Base-by-base conservation (phyloP, 1,140 invertebrate genomes). In the Platyscapa corneri region DNA sequence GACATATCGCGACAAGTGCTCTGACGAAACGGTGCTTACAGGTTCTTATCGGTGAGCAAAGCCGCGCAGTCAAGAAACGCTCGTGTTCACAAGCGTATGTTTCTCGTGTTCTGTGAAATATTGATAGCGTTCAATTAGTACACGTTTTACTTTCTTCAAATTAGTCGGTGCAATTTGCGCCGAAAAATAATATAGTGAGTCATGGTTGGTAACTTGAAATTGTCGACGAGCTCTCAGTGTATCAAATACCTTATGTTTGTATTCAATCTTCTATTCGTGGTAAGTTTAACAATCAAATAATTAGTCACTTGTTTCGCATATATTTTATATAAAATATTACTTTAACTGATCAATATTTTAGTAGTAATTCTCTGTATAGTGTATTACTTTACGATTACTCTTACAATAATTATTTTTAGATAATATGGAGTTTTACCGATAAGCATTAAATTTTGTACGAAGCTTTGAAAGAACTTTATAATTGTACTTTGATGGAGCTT, bases 231-330 rank as follows among this genome's bases (percentile, higher is more conserved):
- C 86, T 93, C 94, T 10, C 92, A 93, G 90, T 94, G 93, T 82
- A 91, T 96, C 80, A 96, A 96, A 91, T 95, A 95, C 89, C 92
- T 96, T 78, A 93, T 96, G 83, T 96, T 96, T 90, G 90, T 93
- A 76, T 96, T 96, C 91, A 96, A 96, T 90, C 92, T 96, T 76
- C 86, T 96, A 39, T 96, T 96, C 91, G 94, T 96, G 93, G 95
- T 96, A 91, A 96, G 94, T 94, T 27, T 42, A 8, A 12, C 14
- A 1, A 34, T 39, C 34, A 3, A 53, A 53, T 18, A 16, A 53
- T 53, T 53, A 18, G 7, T 53, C 16, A 20, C 49, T 53, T 53
- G 2, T 18, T 20, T 16, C 49, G 18, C 49, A 18, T 53, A 53
- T 16, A 53, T 53, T 46, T 53, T 53, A 16, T 18, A 53, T 53